Percentiles rank a stretch among this genome's conserved stretches.
phyloP scores from a whole-genome alignment of 1,140 invertebrate species.

The Tetramorium simillimum region DNA sequence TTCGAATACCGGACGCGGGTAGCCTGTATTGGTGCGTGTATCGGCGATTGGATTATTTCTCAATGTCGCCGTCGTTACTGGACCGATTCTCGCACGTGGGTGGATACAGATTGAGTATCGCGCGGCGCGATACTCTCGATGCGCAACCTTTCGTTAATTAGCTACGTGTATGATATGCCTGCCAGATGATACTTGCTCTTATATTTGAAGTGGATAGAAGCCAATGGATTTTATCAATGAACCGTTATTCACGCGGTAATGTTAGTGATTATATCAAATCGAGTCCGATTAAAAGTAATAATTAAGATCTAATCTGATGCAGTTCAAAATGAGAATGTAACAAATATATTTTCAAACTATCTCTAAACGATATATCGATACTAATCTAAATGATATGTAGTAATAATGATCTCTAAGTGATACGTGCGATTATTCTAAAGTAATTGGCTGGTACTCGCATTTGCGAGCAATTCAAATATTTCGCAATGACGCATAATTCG shows the following conservation, averaged over 20 bases:
- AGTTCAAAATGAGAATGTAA: neutral
- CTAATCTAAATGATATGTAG: neutral
- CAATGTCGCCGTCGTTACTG: constrained; percentile 19
- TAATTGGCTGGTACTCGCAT: neutral
- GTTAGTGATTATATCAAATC: neutral
- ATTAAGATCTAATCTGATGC: neutral
- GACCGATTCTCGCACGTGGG: constrained; percentile 49
- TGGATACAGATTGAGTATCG: constrained; percentile 25
- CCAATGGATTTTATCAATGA: neutral
- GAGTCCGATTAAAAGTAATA: neutral
- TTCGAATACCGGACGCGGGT: neutral
- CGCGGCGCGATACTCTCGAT: constrained; percentile 34
- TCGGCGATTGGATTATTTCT: constrained; percentile 34
- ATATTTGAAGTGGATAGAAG: neutral
- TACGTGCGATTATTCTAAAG: neutral
- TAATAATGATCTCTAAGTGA: neutral
- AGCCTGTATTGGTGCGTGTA: neutral
- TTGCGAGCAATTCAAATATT: neutral
- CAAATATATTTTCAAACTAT: neutral
- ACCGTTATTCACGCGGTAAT: neutral
- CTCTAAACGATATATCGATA: neutral
- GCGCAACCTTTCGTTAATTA: constrained; percentile 65
- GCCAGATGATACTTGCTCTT: neutral
- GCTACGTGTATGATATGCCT: neutral
- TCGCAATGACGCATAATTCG: neutral